A percentile compares a stretch with the other conserved stretches of the same genome.
phyloP scores from a whole-genome alignment of 2,797 vertebrate species.

The Hapalemur alaotrensis region DNA sequence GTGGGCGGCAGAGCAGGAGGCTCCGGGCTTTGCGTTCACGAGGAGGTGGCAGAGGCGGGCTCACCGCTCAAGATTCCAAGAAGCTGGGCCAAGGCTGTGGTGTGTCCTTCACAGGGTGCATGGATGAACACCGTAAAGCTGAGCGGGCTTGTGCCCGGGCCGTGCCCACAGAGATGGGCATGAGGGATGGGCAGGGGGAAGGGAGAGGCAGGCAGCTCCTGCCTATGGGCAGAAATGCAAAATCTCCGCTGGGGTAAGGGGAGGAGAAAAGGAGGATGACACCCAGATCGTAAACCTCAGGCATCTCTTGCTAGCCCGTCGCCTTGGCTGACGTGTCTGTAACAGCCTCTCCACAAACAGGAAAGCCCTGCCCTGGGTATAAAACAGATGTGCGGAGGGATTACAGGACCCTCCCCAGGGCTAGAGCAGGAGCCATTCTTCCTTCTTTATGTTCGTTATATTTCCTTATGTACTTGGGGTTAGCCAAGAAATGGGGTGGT shows the following conservation, averaged over 20 bases:
- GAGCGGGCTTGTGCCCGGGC: neutral
- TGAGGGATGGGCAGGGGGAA: neutral
- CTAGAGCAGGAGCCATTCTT: neutral
- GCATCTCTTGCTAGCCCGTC: neutral
- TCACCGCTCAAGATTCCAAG: neutral
- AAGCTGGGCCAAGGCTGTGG: neutral
- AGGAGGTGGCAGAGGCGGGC: neutral
- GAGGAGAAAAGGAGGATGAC: neutral
- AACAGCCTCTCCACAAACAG: neutral
- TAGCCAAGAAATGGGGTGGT: neutral
- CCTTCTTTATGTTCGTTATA: neutral
- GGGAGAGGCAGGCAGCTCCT: neutral
- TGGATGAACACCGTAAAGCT: neutral
- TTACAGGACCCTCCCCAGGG: neutral
- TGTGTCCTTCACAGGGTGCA: neutral
- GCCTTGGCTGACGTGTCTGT: neutral
- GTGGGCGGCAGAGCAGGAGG: conserved; percentile 4
- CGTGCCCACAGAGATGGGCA: neutral
- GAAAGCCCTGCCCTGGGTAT: neutral
- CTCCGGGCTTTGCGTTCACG: neutral
- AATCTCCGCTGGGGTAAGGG: neutral
- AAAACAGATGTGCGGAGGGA: neutral
- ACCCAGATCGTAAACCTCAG: neutral
- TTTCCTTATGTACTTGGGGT: neutral
- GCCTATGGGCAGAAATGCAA: neutral